Evolutionary conservation across 2,797 vertebrate species (phyloP).

Genomic region (Hoplostethus atlanticus): DNA sequence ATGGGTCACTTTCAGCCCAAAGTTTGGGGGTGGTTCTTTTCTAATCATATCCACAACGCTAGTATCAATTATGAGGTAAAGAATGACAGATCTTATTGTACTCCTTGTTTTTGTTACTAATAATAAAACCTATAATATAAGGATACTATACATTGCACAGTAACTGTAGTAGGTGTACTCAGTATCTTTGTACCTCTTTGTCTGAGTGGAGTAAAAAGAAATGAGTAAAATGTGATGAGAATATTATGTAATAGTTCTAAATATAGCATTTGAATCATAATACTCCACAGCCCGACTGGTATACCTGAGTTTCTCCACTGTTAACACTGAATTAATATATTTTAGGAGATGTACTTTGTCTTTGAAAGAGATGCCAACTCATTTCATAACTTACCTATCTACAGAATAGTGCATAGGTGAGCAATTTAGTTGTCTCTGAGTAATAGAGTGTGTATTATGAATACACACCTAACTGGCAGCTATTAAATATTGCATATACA

Average conservation of each 20-base stretch:
- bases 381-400: slow-evolving; percentile 4
- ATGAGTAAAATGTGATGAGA: neutral
- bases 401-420: slow-evolving; percentile 21
- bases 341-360: neutral
- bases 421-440: slow-evolving; percentile 55
- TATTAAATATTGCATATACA: slow-evolving; percentile 63
- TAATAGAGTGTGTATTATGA: slow-evolving; percentile 54
- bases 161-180: neutral
- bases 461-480: slow-evolving; percentile 53
- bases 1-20: neutral
- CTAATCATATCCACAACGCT: neutral
- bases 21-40: neutral
- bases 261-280: neutral
- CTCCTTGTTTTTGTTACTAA: neutral
- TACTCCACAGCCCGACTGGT: neutral
- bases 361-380: neutral
- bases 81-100: neutral
- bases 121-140: neutral
- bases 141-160: too few relatives aligned
- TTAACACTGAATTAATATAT: neutral
- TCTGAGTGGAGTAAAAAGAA: neutral
- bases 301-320: neutral
- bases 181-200: neutral
- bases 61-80: too few relatives aligned
- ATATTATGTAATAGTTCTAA: neutral